Conservation (phyloP, 2,888 invertebrate genomes). For the Pandemis corylana region DNA sequence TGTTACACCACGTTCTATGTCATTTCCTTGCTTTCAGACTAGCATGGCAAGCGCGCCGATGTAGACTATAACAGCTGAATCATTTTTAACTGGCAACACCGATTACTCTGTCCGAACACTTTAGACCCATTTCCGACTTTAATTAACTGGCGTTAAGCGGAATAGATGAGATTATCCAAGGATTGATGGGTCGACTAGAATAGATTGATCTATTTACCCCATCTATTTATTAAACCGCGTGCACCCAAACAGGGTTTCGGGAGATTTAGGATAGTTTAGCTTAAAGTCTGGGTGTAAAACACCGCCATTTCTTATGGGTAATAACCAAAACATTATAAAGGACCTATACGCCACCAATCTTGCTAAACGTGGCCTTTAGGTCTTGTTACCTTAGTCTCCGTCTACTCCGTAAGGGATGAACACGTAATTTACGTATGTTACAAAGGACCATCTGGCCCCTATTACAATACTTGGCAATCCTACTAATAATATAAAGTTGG, state of each 20-base stretch:
- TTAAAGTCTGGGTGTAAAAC: background rate
- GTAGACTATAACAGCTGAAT: background rate
- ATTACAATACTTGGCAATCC: too few species aligned
- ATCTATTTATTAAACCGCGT: constrained; percentile 4
- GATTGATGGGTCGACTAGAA: constrained; percentile 9
- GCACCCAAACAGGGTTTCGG: background rate
- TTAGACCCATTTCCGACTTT: background rate
- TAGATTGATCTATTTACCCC: constrained; percentile 9
- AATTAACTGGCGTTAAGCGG: constrained; percentile 2
- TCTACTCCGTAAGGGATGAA: too few species aligned
- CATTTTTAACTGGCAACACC: background rate
- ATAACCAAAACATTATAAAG: background rate
- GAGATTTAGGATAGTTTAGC: background rate
- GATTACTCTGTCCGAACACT: background rate
- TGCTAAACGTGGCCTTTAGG: too few species aligned
- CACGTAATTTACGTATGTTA: too few species aligned
- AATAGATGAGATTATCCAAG: constrained; percentile 4
- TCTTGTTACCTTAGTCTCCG: too few species aligned
- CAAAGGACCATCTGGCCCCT: too few species aligned
- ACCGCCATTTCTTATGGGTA: background rate
- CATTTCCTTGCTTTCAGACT: too few species aligned
- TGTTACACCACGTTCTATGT: too few species aligned
- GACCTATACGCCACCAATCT: too few species aligned
- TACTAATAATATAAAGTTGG: too few species aligned
- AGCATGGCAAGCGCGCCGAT: too few species aligned